These are phyloP conservation scores for Pristionchus japonicus DNA, from an alignment of 2,888 invertebrate genomes.

Conservation along the genomic window DNA sequence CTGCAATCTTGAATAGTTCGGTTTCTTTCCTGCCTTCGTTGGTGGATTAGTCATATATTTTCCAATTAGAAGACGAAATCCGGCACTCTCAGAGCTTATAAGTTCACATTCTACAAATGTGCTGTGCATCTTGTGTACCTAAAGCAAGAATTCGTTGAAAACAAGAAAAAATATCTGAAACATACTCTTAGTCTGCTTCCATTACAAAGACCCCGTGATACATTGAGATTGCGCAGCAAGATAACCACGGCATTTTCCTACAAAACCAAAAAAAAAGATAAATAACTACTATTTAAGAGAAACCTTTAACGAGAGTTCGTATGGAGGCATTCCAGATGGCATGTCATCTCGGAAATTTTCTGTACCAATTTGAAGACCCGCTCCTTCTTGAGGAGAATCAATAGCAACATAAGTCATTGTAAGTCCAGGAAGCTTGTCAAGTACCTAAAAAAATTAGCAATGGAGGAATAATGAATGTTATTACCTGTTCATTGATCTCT, in stretches of 20 bases:
- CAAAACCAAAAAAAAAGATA: not conserved
- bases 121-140: not conserved
- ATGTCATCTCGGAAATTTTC: not conserved
- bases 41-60: not conserved
- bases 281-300: not conserved
- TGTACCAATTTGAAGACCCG: not conserved
- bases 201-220: not conserved
- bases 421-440: not conserved
- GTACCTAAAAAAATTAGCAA: not conserved
- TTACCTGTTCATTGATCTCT: not conserved
- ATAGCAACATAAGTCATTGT: not conserved
- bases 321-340: not conserved
- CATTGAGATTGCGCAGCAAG: not conserved
- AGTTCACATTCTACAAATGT: not conserved
- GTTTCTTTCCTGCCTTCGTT: not conserved
- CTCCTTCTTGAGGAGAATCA: not conserved
- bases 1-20: not conserved
- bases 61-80: not conserved
- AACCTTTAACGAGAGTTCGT: conserved; percentile 3
- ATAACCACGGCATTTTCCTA: not conserved
- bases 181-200: not conserved
- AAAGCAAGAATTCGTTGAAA: not conserved
- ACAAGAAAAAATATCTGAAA: not conserved
- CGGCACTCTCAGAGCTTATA: not conserved
- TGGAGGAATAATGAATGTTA: not conserved